These are phyloP conservation scores for Ailurus styani DNA, from an alignment of 2,113 vertebrate species.

Conservation along the genomic window DNA sequence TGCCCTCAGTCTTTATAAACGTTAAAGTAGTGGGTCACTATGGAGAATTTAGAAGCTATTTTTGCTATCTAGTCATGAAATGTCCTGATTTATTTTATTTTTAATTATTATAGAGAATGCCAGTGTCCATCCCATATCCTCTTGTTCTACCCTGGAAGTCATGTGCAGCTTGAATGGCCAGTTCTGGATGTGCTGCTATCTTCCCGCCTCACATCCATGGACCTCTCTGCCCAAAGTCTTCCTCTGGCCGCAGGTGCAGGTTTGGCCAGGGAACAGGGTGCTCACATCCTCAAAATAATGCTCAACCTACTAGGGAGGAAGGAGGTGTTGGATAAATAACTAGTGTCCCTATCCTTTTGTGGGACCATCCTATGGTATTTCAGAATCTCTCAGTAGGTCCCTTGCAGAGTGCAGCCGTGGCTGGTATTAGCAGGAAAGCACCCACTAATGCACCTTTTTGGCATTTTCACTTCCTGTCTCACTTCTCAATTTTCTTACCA, in stretches of 20 bases:
- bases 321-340: neutral
- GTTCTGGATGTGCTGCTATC: neutral
- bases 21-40: neutral
- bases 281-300: neutral
- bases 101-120: neutral
- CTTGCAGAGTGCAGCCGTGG: neutral
- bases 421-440: neutral
- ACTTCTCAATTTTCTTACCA: neutral
- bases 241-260: neutral
- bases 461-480: neutral
- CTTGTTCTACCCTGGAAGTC: neutral
- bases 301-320: neutral
- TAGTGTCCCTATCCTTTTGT: neutral
- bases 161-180: neutral
- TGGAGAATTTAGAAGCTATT: neutral
- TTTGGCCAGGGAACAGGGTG: neutral
- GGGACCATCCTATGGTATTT: neutral
- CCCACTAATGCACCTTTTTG: neutral
- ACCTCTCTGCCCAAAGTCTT: neutral
- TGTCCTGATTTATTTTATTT: neutral
- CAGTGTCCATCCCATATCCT: neutral
- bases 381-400: neutral
- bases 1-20: neutral
- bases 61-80: neutral
- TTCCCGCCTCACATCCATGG: neutral